These are phyloP conservation scores for Limnephilus rhombicus DNA, from an alignment of 2,888 invertebrate genomes.

Conservation along the genomic window DNA sequence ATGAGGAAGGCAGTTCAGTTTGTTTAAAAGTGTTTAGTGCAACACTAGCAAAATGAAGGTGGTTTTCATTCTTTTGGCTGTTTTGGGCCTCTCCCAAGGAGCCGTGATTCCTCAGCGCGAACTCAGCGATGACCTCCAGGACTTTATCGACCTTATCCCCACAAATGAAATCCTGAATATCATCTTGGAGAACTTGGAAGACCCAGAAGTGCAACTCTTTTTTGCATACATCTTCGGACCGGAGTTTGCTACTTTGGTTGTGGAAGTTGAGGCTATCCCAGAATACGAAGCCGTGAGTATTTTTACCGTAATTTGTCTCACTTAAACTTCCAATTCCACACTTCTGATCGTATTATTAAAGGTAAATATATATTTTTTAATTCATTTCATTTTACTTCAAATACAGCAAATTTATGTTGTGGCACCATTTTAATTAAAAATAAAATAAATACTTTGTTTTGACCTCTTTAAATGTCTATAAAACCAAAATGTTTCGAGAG, in stretches of 20 bases:
- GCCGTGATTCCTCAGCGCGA: constrained; percentile 8
- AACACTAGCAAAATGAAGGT: constrained; percentile 35
- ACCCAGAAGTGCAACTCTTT: constrained; percentile 49
- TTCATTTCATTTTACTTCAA: too few relatives aligned
- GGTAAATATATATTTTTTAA: too few relatives aligned
- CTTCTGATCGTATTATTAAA: too few relatives aligned
- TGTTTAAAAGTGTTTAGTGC: neutral
- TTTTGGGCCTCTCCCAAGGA: constrained; percentile 27
- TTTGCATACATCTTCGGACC: constrained; percentile 53
- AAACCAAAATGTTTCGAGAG: too few relatives aligned
- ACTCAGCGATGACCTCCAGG: constrained; percentile 49
- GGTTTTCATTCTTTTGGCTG: constrained; percentile 32
- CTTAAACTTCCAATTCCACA: too few relatives aligned
- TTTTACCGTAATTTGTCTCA: too few relatives aligned
- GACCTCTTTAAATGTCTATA: too few relatives aligned
- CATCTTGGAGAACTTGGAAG: constrained; percentile 43
- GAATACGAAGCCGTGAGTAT: constrained; percentile 52
- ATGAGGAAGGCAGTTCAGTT: neutral
- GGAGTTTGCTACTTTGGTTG: constrained; percentile 43
- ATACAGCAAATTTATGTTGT: too few relatives aligned
- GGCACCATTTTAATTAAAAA: too few relatives aligned
- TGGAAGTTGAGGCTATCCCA: constrained; percentile 48
- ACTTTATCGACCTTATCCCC: constrained; percentile 54
- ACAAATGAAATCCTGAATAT: constrained; percentile 43
- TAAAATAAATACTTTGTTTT: too few relatives aligned